Evolutionary conservation across 2,113 vertebrate species (phyloP), one percentile per base, ranked within the genome.

Genomic region (Oenanthe melanoleuca): DNA sequence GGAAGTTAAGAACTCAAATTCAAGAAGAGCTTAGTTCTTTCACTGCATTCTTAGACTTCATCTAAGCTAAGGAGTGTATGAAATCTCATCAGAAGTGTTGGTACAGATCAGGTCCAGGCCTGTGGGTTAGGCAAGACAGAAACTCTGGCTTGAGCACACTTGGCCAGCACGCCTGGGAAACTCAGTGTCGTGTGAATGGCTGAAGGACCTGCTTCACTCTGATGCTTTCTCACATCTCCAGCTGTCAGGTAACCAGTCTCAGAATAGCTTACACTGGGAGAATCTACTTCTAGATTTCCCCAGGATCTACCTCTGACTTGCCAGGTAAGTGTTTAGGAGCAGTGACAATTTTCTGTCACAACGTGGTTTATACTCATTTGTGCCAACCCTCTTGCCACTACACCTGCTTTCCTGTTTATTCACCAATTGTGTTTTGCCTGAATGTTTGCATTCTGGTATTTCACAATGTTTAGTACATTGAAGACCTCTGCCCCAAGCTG

Each of bases 101-200:
- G 29, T 94, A 47, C 34, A 53, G 81, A 66, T 94, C 81, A 87
- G 71, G 55, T 82, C 70, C 71, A 69, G 74, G 57, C 71, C 74
- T 95, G 87, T 59, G 63, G 31, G 47, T 95, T 82, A 47, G 55
- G 89, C 82, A 91, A 94, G 71, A 94, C 66, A 95, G 84, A 95
- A 93, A 84, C 73, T 93, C 69, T 50, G 33, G 34, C 72, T 95
- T 75, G 42, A 88, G 70, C 34, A 45, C 53, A 8, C 42, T 72
- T 92, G 80, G 73, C 80, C 8, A 0, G 24, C 65, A 15, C 0
- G 0, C 78, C 74, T 88, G 81, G 84, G 70, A 85, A 88, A 82
- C 31, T 73, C 55, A 33, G 24, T 10, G 26, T 50, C 0, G 0
- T 79, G n/a, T 47, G 66, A 92, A 63, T 52, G 50, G 59, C 59